Conservation (phyloP, 1,140 invertebrate species). For the Aphelenchoides avenae region DNA sequence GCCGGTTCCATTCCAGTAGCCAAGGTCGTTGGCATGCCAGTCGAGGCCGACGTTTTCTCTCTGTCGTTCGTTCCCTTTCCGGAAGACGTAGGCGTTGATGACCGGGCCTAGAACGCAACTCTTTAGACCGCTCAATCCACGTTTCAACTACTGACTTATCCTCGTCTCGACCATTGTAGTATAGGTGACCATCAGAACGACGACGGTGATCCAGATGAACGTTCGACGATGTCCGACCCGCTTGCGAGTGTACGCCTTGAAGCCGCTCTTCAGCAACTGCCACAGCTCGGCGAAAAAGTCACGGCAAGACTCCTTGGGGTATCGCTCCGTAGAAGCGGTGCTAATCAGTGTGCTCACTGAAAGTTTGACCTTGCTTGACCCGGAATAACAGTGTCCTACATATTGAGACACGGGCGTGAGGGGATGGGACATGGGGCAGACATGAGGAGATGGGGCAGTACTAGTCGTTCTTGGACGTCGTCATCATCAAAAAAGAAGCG, state of each 20-base stretch:
- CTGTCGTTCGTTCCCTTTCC: too few species aligned
- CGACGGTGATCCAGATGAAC: slow-evolving; percentile 35
- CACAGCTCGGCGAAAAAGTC: slow-evolving; percentile 32
- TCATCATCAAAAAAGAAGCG: too few species aligned
- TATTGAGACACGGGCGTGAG: too few species aligned
- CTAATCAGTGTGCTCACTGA: too few species aligned
- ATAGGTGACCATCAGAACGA: slow-evolving; percentile 42
- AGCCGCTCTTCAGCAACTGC: slow-evolving; percentile 23
- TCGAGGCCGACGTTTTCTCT: slow-evolving; percentile 25
- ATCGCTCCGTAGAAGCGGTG: too few species aligned
- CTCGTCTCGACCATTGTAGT: slow-evolving; percentile 41
- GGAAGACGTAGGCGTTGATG: slow-evolving; percentile 44
- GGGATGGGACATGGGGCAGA: too few species aligned
- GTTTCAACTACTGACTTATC: slow-evolving; percentile 29
- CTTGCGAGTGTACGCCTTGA: slow-evolving; percentile 18
- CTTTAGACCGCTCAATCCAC: not conserved
- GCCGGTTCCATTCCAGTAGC: slow-evolving; percentile 43
- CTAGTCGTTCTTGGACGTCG: too few species aligned
- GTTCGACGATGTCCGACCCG: slow-evolving; percentile 41
- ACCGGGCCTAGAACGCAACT: slow-evolving; percentile 35
- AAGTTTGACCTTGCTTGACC: too few species aligned
- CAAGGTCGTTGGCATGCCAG: slow-evolving; percentile 33
- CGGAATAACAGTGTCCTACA: too few species aligned
- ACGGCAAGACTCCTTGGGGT: not conserved
- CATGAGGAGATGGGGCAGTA: too few species aligned